Evolutionary conservation across 2,113 vertebrate species (phyloP), one percentile per base, ranked within the genome.

Genomic region (Strix uralensis): DNA sequence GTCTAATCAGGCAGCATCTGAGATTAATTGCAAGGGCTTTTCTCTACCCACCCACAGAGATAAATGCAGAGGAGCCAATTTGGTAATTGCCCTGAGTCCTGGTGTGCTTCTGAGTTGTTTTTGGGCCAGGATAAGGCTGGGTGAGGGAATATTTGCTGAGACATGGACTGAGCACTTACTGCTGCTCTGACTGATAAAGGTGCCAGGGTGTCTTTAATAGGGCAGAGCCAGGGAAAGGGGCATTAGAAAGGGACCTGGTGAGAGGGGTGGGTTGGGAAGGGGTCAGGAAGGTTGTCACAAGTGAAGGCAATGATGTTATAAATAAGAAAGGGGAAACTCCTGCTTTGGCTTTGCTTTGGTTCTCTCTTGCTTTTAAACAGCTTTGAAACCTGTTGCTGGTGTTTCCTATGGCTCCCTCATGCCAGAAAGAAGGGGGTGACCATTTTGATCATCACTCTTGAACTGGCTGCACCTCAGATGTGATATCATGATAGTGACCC

Each of bases 1-100:
- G 54, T 73, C 44, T 91, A 92, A 94, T 86, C 80, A 59, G 78
- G 77, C 84, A 90, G 61, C 85, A 88, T 94, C 82, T 95, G 91
- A 95, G 86, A 89, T 88, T 94, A 97, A 94, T 81, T 94, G 92
- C 54, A 75, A 88, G 89, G 83, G 77, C 47, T 97, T 95, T 95
- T 94, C 93, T 95, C 87, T 69, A 70, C 87, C 86, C 92, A 90
- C 83, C 92, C 94, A 89, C 86, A 79, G 92, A 91, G 92, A 95
- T 93, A 94, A 88, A 95, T 65, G 87, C 73, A 92, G 91, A 96
- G 89, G 86, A 96, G 79, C 59, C 92, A 81, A 73, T 94, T 46
- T 94, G 69, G 69, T 88, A 94, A 94, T 96, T 95, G 83, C 34
- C 42, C 44, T 62, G 67, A 57, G 62, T 88, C 15, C 55, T 66